These are phyloP conservation scores for Brachyistius frenatus DNA, from an alignment of 2,113 vertebrate species.

Conservation along the genomic window DNA sequence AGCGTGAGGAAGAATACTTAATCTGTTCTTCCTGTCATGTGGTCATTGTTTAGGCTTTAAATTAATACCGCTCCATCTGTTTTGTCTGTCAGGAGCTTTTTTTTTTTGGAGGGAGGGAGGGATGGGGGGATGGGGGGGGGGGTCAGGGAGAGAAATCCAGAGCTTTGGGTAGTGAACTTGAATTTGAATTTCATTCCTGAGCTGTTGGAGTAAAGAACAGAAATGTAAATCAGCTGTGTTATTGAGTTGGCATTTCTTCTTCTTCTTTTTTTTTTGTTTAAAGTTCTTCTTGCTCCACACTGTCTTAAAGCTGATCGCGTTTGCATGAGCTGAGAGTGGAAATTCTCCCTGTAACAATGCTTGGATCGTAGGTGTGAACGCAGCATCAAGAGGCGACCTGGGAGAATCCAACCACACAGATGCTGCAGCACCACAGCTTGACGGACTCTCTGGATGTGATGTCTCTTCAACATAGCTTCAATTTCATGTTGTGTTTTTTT, in stretches of 20 bases:
- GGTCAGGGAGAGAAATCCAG: not conserved
- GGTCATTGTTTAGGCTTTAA: slow-evolving; percentile 70
- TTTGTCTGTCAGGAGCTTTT: slow-evolving; percentile 67
- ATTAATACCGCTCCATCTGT: slow-evolving; percentile 68
- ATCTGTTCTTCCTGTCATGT: slow-evolving; percentile 75
- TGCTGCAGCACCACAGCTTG: not conserved
- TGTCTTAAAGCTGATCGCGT: not conserved
- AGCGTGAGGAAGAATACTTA: slow-evolving; percentile 67
- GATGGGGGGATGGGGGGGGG: too few relatives aligned
- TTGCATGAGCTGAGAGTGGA: slow-evolving; percentile 20
- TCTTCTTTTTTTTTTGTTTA: too few relatives aligned
- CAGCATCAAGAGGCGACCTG: slow-evolving; percentile 2
- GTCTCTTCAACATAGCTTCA: not conserved
- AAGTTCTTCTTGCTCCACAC: not conserved
- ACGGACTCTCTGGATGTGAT: slow-evolving; percentile 3
- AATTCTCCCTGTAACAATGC: slow-evolving; percentile 44
- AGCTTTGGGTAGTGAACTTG: not conserved
- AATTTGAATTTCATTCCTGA: not conserved
- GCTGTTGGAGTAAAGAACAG: too few relatives aligned
- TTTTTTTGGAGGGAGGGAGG: not conserved
- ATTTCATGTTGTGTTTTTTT: not conserved
- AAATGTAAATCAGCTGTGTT: not conserved
- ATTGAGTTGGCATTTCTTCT: too few relatives aligned
- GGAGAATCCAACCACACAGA: slow-evolving; percentile 34
- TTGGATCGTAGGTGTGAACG: slow-evolving; percentile 23